These are phyloP conservation scores for Arothron firmamentum DNA, from an alignment of 2,113 vertebrate species.

Conservation along the genomic window DNA sequence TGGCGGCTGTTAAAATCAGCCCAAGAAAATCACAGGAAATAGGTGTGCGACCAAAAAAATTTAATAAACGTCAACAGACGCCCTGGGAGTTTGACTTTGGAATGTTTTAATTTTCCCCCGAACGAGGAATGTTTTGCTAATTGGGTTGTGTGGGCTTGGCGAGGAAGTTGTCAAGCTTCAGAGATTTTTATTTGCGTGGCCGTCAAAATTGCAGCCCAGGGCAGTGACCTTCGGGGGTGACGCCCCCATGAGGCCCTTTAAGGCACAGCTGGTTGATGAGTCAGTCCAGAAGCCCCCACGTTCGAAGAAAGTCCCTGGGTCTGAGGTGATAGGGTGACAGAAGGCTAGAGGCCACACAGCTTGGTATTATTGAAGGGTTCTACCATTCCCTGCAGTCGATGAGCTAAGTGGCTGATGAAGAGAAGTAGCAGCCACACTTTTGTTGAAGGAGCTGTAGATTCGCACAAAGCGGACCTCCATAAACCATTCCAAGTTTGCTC, in stretches of 20 bases:
- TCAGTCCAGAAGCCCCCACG: conserved; percentile 54
- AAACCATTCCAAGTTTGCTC: not conserved
- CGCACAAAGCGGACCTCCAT: conserved; percentile 1
- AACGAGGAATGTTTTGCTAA: conserved; percentile 57
- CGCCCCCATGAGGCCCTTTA: conserved; percentile 69
- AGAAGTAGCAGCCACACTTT: conserved; percentile 25
- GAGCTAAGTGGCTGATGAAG: conserved; percentile 33
- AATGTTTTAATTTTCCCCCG: conserved; percentile 67
- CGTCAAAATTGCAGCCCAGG: conserved; percentile 46
- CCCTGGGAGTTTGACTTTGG: conserved; percentile 57
- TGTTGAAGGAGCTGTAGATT: conserved; percentile 14
- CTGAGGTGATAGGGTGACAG: conserved; percentile 61
- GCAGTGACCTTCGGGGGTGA: conserved; percentile 52
- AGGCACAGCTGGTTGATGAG: conserved; percentile 69
- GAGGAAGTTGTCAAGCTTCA: conserved; percentile 73
- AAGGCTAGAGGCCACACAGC: conserved; percentile 52
- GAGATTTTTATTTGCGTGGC: conserved; percentile 69
- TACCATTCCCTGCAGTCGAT: conserved; percentile 39
- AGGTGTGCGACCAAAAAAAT: conserved; percentile 55
- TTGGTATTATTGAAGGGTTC: conserved; percentile 47
- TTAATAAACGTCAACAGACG: conserved; percentile 58
- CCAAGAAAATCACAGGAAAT: conserved; percentile 46
- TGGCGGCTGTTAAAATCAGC: conserved; percentile 56
- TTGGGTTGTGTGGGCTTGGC: conserved; percentile 68
- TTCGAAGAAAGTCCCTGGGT: conserved; percentile 56